Evolutionary conservation across 53 echinoderm and acorn worm genomes (phyloP), one percentile per base, ranked within the genome.

Genomic region (Actinopyga echinites): DNA sequence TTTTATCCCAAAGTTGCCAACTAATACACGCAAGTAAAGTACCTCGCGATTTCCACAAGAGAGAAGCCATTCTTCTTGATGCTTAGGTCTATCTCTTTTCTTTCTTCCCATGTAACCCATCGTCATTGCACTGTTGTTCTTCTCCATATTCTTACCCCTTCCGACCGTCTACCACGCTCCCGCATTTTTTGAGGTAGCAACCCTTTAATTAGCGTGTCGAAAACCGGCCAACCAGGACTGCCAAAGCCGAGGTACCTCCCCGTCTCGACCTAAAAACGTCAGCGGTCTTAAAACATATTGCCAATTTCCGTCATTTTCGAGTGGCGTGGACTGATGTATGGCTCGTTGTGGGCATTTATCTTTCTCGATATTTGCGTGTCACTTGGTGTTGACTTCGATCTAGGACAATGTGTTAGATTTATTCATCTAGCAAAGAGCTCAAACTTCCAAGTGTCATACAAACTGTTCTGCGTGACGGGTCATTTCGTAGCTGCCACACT

Each of bases 181-280:
- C 7, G 49, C 49, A 49, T 49, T 49, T 49, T 17, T 49, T 12
- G 71, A 71, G 71, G 71, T 71, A 71, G 71, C 40, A 43, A 45
- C 71, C 71, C 71, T 71, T 71, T 71, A 71, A 71, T 71, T 71
- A 71, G 43, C 71, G 71, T 71, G 44, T 30, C 77, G 49, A 56
- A 77, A 77, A 49, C 56, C 77, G 77, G 77, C 77, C 77, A 77
- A 77, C 54, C 77, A 77, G 77, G 55, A 53, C 77, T 32, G 77
- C 53, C 56, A 55, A 30, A 30, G 56, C 56, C 77, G 52, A 71
- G 24, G 77, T 56, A 55, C 77, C 54, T 77, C 77, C 77, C 81
- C 32, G 81, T 23, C 42, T 80, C 81, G 81, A 80, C 81, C 81
- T 80, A 80, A 59, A 80, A 80, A 80, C 57, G 81, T 80, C 81